Conservation (phyloP, 2,113 vertebrate species). For the Xenotilapia caudafasciata region DNA sequence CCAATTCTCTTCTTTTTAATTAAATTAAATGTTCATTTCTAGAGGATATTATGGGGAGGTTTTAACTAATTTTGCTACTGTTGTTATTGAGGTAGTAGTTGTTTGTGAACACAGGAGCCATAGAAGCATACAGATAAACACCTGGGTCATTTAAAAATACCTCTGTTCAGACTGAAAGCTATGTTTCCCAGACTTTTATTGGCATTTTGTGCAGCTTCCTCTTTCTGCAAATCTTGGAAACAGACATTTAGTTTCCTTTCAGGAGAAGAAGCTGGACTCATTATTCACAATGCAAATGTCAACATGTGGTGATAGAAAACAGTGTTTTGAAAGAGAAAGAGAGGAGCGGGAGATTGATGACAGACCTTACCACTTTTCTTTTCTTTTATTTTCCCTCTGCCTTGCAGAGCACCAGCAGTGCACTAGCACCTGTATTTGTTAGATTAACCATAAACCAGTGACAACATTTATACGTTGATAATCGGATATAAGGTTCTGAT, state of each 20-base stretch:
- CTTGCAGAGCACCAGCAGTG: not conserved
- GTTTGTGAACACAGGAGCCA: not conserved
- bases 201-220: not conserved
- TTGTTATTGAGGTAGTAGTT: not conserved
- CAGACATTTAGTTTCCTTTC: not conserved
- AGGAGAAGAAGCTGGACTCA: not conserved
- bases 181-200: not conserved
- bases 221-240: not conserved
- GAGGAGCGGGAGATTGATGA: not conserved
- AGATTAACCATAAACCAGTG: not conserved
- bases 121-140: not conserved
- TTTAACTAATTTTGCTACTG: not conserved
- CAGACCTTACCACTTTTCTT: not conserved
- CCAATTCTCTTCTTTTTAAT: not conserved
- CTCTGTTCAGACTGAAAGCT: not conserved
- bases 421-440: not conserved
- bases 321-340: not conserved
- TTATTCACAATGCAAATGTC: slow-evolving; percentile 21
- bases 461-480: not conserved
- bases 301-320: not conserved
- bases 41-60: not conserved
- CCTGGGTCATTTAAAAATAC: not conserved
- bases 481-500: not conserved
- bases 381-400: not conserved
- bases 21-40: not conserved